A percentile compares a stretch with the other conserved stretches of the same genome.
Evolutionary conservation across 64 coral and sea anemone species (phyloP).

Genomic region (Montipora foliosa): DNA sequence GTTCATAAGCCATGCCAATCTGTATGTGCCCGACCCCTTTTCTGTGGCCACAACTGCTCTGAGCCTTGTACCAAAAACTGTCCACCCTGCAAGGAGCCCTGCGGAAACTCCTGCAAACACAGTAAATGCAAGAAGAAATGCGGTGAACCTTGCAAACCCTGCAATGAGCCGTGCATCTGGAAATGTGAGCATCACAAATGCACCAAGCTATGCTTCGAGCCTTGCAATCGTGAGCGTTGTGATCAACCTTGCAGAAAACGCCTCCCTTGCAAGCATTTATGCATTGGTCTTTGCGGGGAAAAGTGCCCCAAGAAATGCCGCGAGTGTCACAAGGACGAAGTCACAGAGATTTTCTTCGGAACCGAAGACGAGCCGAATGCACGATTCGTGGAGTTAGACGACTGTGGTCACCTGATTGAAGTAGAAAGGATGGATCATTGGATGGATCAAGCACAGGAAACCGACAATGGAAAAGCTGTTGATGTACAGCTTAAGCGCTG

Average conservation of each 20-base stretch:
- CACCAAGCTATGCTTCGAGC: constrained; percentile 48
- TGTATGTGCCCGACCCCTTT: constrained; percentile 52
- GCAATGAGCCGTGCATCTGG: constrained; percentile 46
- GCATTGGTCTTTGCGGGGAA: constrained; percentile 88
- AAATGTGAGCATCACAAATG: constrained; percentile 67
- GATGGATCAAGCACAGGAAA: constrained; percentile 57
- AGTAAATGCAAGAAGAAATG: constrained; percentile 73
- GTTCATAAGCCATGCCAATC: constrained; percentile 49
- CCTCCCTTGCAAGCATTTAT: constrained; percentile 60
- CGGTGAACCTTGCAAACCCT: constrained; percentile 67
- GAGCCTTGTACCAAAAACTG: constrained; percentile 79
- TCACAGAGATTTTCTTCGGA: constrained; percentile 89
- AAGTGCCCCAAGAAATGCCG: constrained; percentile 79
- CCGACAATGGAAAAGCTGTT: neutral
- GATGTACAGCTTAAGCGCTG: constrained; percentile 58
- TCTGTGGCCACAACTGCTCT: constrained; percentile 75
- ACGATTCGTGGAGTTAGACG: constrained; percentile 77
- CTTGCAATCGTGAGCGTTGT: constrained; percentile 63
- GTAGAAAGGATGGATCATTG: constrained; percentile 76
- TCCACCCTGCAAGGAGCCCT: constrained; percentile 70
- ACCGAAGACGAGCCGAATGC: constrained; percentile 67
- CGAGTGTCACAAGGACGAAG: constrained; percentile 81
- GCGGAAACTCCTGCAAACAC: constrained; percentile 68
- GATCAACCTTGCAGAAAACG: constrained; percentile 42
- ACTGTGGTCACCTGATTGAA: constrained; percentile 90